phyloP scores from a whole-genome alignment of 2,797 vertebrate genomes.

The Setipinna tenuifilis region DNA sequence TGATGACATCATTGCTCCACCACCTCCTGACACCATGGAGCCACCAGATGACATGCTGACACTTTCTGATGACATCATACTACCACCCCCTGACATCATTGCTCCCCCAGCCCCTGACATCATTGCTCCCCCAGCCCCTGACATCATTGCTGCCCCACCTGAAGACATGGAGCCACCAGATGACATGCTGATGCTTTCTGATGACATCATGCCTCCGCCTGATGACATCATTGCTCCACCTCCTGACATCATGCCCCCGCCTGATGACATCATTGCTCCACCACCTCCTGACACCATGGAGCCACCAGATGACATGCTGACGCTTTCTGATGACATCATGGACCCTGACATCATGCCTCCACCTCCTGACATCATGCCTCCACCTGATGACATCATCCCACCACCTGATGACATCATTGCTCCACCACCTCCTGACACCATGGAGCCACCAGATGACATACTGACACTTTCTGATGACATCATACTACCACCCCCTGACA shows the following conservation, averaged over 20 bases:
- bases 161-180: no score
- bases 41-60: no score
- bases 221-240: background rate
- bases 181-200: background rate
- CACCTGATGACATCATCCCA: background rate
- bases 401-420: background rate
- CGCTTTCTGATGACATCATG: background rate
- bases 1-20: no score
- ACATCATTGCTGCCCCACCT: background rate
- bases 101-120: background rate
- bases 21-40: no score
- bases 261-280: background rate
- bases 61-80: no score
- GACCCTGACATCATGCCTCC: background rate
- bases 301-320: background rate
- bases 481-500: background rate
- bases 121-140: no score
- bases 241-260: background rate
- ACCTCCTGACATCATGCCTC: background rate
- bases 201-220: no score
- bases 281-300: background rate
- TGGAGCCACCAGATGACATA: background rate
- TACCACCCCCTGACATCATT: background rate
- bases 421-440: background rate
- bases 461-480: background rate